Base-by-base conservation (phyloP, 2,797 vertebrate genomes). In the Eulemur rubriventer region DNA sequence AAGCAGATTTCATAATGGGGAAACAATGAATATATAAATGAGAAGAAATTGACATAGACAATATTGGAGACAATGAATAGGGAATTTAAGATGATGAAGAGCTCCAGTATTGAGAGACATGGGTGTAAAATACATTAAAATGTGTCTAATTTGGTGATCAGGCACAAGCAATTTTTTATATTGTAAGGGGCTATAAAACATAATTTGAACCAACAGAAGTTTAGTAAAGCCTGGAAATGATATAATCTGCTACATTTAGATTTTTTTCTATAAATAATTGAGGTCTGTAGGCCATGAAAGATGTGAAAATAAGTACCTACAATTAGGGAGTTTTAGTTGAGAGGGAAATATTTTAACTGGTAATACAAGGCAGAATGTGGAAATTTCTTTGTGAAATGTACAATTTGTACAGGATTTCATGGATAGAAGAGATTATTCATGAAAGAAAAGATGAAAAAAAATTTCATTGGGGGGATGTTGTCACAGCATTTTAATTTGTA, bases 11-110 rank as follows among this genome's bases (percentile, higher is more conserved):
- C 2, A 13, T 81, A 57, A 78, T 69, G 48, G 35, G 7, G 48
- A 85, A 85, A 90, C 41, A 90, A 41, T 41, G 81, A 90, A 63
- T 48, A 96, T 81, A 69, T 84, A 92, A 89, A 80, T 57, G 35
- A 84, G 70, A 90, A 16, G 35, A 57, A 84, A 72, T 52, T 84
- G 65, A n/a, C 13, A 43, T 41, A 48, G 24, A 52, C 80, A 69
- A n/a, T 88, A 73, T 33, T 78, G 67, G 14, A 90, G 72, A 81
- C 76, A 83, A 84, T 33, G 26, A 67, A 55, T 50, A 61, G 38
- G 11, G 13, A 55, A 79, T 2, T 67, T 78, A 86, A 5, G 41
- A 43, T 79, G 13, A 11, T 73, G 14, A 92, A 16, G 59, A 72
- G 28, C 7, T 52, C 10, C 17, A 61, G 0, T 38, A 48, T 70